A percentile compares a stretch with the other conserved stretches of the same genome.
Evolutionary conservation across 2,113 vertebrate species (phyloP).

Genomic region (Bos taurus): ARS-UCD2.0 NC_037330.1:1163501-1164000

Average conservation of each 20-base stretch:
- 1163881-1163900: neutral
- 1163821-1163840: neutral
- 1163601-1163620: neutral
- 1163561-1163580: fast-evolving
- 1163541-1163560: neutral
- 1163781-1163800: neutral
- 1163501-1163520: neutral
- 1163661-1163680: neutral
- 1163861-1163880: neutral
- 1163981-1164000: too few relatives aligned
- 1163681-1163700: neutral
- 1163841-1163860: neutral
- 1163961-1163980: too few relatives aligned
- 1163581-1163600: neutral
- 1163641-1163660: neutral
- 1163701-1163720: neutral
- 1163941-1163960: neutral
- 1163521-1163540: neutral
- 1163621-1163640: neutral
- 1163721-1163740: too few relatives aligned
- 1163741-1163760: neutral
- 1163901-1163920: neutral
- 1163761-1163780: neutral
- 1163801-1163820: neutral
- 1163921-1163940: neutral